phyloP scores from a whole-genome alignment of 1,140 invertebrate genomes.

The fruit fly (Drosophila melanogaster) region Release_6_plus_ISO1_MT NT_033777.3:19325501-19326000 shows the following conservation, averaged over 20 bases:
- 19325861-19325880: slow-evolving; percentile 10
- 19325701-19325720: slow-evolving; percentile 46
- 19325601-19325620: slow-evolving; percentile 36
- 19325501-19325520: slow-evolving; percentile 81
- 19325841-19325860: slow-evolving; percentile 21
- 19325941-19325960: slow-evolving; percentile 12
- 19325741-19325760: slow-evolving; percentile 67
- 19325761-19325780: slow-evolving; percentile 63
- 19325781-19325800: slow-evolving; percentile 27
- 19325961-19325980: slow-evolving; percentile 19
- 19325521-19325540: slow-evolving; percentile 84
- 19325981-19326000: slow-evolving; percentile 14
- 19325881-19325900: slow-evolving; percentile 28
- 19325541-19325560: slow-evolving; percentile 64
- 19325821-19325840: slow-evolving; percentile 19
- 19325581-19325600: slow-evolving; percentile 75
- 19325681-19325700: slow-evolving; percentile 62
- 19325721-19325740: slow-evolving; percentile 10
- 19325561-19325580: slow-evolving; percentile 55
- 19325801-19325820: slow-evolving; percentile 46
- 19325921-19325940: slow-evolving; percentile 3
- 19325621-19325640: slow-evolving; percentile 40
- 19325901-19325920: slow-evolving; percentile 15
- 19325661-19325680: slow-evolving; percentile 42
- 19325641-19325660: slow-evolving; percentile 50